Base-by-base conservation (phyloP, 2,888 invertebrate species). In the Nasonovia ribisnigri region DNA sequence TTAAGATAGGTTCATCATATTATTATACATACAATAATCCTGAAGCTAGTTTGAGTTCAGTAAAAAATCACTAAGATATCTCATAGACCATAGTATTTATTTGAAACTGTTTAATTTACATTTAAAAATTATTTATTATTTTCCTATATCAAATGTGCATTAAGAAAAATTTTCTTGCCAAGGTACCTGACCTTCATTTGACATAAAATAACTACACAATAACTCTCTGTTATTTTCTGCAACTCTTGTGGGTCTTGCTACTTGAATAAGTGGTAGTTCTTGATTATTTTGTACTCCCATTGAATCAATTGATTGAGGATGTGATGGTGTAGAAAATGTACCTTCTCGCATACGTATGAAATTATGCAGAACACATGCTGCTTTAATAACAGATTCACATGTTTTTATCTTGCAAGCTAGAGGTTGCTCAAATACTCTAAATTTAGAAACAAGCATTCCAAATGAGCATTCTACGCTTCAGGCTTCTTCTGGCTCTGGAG, bases 391-490 rank as follows among this genome's bases (percentile, higher is more conserved):
- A 6, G 24, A 57, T 57, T 57, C 54, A 24, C 24, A 20, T 24
- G 54, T 57, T 89, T 89, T 54, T 54, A 57, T 24, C 51, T 54
- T 57, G 5, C 36, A 54, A 26, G 42, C 77, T 51, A 67, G 16
- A 51, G 91, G 77, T 91, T 36, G 20, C 46, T 91, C 91, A 89
- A 94, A 92, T 3, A 94, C 54, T n/a, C 94, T 60, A 57, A 94
- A 92, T 46, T 87, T 51, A 36, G 92, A 92, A 13, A 90, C 54
- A 46, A 94, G 84, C 48, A 94, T 94, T 26, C 92, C 88, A 92
- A 94, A 89, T 26, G 89, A 42, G 51, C 92, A 94, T 88, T 94
- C 89, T 6, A 92, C 92, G 24, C 84, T 84, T 91, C n/a, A n/a
- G 36, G n/a, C 46, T 91, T 92, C 92, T 86, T 57, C 88, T 88